Evolutionary conservation across 2,113 vertebrate genomes (phyloP).

Genomic region (Choloepus hoffmanni): DNA sequence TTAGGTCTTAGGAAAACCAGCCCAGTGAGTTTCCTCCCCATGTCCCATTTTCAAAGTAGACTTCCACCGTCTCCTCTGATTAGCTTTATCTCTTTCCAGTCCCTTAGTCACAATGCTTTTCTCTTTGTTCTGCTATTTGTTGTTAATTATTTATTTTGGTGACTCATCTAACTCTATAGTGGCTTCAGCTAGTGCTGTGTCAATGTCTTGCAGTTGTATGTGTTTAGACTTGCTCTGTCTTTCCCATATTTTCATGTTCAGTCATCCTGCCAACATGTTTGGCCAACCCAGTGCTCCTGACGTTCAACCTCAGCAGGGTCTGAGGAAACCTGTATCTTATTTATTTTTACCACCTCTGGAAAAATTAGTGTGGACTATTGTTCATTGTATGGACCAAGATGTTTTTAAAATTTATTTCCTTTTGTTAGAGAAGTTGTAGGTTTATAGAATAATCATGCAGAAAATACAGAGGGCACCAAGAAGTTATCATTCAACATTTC

Average conservation of each 20-base stretch:
- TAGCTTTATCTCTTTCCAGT: neutral
- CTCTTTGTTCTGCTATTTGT: neutral
- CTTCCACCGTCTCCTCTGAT: neutral
- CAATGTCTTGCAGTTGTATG: neutral
- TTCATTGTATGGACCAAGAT: neutral
- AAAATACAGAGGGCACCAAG: neutral
- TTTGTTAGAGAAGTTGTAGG: no score
- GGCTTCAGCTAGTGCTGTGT: neutral
- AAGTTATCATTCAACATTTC: neutral
- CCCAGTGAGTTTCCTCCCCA: neutral
- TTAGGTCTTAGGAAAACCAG: neutral
- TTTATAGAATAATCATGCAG: no score
- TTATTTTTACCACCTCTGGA: neutral
- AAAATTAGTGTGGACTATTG: neutral
- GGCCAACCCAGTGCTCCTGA: neutral
- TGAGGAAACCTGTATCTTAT: neutral
- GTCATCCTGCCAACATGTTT: no score
- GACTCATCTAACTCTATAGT: neutral
- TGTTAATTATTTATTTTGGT: neutral
- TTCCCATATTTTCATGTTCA: no score
- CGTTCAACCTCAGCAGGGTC: neutral
- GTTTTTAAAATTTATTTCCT: no score
- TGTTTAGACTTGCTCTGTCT: neutral
- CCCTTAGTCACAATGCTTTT: neutral
- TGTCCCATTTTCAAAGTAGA: neutral